Conservation (phyloP, 1,140 invertebrate genomes). For the Chironomus tepperi region DNA sequence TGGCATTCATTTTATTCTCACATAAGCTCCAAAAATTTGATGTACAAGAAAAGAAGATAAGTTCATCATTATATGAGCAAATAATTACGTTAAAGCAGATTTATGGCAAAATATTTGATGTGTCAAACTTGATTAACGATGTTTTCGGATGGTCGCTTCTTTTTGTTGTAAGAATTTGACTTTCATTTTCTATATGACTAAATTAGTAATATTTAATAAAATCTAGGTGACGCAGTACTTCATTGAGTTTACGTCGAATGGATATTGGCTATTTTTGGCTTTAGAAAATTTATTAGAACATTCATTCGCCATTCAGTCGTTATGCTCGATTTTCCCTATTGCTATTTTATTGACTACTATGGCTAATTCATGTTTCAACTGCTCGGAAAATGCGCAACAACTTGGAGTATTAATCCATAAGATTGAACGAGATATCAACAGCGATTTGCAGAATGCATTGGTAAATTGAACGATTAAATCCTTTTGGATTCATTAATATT, state of each 20-base stretch:
- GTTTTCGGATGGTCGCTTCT: slow-evolving; percentile 26
- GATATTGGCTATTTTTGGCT: slow-evolving; percentile 25
- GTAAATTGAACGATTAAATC: not conserved
- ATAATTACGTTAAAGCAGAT: slow-evolving; percentile 24
- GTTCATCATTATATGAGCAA: not conserved
- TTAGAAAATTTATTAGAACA: slow-evolving; percentile 21
- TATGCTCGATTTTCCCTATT: slow-evolving; percentile 2
- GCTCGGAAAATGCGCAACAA: slow-evolving; percentile 17
- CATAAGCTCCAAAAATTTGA: not conserved
- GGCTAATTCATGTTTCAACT: not conserved
- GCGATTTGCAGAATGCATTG: slow-evolving; percentile 18
- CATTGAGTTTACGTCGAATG: slow-evolving; percentile 20
- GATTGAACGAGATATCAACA: not conserved
- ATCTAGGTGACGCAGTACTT: slow-evolving; percentile 23
- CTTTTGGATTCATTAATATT: not conserved
- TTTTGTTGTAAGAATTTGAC: not conserved
- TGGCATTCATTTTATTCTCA: slow-evolving; percentile 1
- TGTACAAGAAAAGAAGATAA: not conserved
- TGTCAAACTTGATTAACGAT: slow-evolving; percentile 24
- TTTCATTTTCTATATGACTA: not conserved
- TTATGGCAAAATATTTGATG: slow-evolving; percentile 24
- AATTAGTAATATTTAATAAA: not conserved
- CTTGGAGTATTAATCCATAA: not conserved
- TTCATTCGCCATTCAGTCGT: not conserved
- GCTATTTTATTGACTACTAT: not conserved